phyloP scores from a whole-genome alignment of 2,113 vertebrate species.

The Zapornia atra region DNA sequence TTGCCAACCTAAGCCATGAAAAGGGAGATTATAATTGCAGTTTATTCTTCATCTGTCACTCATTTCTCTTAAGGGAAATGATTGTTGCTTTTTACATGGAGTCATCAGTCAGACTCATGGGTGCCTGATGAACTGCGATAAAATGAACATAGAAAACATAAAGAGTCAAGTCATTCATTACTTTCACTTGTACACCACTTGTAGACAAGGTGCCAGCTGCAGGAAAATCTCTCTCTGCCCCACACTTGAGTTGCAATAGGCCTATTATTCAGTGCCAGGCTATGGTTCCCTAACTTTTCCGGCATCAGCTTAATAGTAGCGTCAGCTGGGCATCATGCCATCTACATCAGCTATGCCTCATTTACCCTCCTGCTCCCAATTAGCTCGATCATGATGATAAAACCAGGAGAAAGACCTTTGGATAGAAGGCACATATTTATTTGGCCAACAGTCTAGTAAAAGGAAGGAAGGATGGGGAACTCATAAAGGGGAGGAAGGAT shows the following conservation, averaged over 20 bases:
- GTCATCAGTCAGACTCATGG: conserved; percentile 42
- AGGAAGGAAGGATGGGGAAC: conserved; percentile 58
- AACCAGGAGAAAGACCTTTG: conserved; percentile 58
- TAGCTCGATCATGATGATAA: conserved; percentile 59
- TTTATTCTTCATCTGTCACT: conserved; percentile 33
- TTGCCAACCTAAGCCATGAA: neutral
- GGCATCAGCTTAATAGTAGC: conserved; percentile 62
- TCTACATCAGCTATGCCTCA: conserved; percentile 55
- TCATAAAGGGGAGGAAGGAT: conserved; percentile 62
- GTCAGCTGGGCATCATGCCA: conserved; percentile 54
- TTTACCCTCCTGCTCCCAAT: conserved; percentile 68
- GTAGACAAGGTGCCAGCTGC: conserved; percentile 64
- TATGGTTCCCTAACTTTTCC: conserved; percentile 66
- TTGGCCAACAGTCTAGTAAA: conserved; percentile 53
- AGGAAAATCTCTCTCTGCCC: conserved; percentile 62
- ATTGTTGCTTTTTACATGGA: conserved; percentile 23
- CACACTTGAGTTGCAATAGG: conserved; percentile 63
- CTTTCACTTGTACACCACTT: conserved; percentile 22
- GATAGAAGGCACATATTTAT: conserved; percentile 65
- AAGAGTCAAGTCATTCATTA: conserved; percentile 67
- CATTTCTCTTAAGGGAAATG: neutral
- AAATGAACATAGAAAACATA: conserved; percentile 46
- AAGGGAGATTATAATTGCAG: neutral
- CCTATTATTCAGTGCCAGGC: conserved; percentile 62
- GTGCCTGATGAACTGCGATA: conserved; percentile 23